These are phyloP conservation scores for Muntiacus reevesi DNA, from an alignment of 2,113 vertebrate genomes.

Conservation along the genomic window DNA sequence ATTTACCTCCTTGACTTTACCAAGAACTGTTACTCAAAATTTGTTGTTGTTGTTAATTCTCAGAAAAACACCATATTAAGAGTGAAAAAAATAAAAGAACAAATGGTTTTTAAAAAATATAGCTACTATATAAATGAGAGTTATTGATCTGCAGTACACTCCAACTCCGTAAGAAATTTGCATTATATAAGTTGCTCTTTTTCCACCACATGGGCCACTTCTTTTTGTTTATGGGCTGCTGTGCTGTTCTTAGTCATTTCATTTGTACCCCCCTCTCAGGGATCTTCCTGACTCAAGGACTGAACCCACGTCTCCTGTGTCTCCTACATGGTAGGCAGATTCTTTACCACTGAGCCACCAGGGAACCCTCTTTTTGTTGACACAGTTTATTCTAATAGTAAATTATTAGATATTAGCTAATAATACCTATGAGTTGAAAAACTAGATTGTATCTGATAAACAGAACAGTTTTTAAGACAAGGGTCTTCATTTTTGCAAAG, in stretches of 20 bases:
- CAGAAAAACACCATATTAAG: constrained; percentile 19
- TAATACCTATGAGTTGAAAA: not conserved
- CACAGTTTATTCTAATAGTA: not conserved
- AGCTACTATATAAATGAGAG: not conserved
- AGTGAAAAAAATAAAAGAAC: not conserved
- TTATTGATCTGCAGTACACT: not conserved
- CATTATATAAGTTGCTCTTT: not conserved
- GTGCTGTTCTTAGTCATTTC: not conserved
- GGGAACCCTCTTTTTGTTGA: not conserved
- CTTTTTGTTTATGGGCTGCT: not conserved
- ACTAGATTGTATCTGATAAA: not conserved
- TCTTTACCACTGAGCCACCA: not conserved
- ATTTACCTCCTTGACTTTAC: constrained; percentile 55
- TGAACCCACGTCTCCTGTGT: not conserved
- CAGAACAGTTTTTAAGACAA: not conserved
- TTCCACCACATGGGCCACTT: not conserved
- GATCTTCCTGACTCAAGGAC: not conserved
- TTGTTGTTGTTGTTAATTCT: constrained; percentile 53
- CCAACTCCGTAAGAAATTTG: not conserved
- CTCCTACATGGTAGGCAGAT: not conserved
- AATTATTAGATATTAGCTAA: not conserved
- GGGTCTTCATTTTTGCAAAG: not conserved
- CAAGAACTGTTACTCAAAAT: constrained; percentile 48
- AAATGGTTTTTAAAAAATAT: not conserved
- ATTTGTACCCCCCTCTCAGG: not conserved